phyloP scores from a whole-genome alignment of 2,888 invertebrate genomes.

The Nebria salina region DNA sequence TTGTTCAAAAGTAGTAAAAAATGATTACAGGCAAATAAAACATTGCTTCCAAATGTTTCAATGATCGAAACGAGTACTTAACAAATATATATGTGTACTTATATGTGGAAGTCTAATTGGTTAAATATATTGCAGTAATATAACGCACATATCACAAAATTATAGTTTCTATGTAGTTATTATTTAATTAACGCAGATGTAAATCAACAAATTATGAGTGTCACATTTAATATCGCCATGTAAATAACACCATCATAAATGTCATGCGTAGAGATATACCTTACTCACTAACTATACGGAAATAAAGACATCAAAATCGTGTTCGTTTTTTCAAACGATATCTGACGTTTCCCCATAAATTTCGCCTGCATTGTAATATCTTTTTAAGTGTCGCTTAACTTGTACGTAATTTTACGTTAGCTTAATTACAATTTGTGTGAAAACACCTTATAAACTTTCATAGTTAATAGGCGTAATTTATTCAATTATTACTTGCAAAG shows the following conservation, averaged over 20 bases:
- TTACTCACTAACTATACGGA: background rate
- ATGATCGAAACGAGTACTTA: too few species aligned
- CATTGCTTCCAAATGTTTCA: too few species aligned
- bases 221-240: slow-evolving; percentile 31
- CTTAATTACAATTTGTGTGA: background rate
- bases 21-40: too few species aligned
- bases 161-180: slow-evolving; percentile 25
- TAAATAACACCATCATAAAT: slow-evolving; percentile 40
- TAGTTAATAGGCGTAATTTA: background rate
- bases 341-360: slow-evolving; percentile 3
- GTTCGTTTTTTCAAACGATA: background rate
- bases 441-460: background rate
- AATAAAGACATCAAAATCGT: background rate
- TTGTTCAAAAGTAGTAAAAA: too few species aligned
- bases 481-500: background rate
- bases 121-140: slow-evolving; percentile 8
- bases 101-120: background rate
- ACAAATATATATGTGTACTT: background rate
- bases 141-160: slow-evolving; percentile 3
- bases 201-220: slow-evolving; percentile 34
- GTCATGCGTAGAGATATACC: slow-evolving; percentile 6
- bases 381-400: background rate
- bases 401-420: background rate
- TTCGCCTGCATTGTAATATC: background rate
- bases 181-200: slow-evolving; percentile 29